Conservation (phyloP, 2,113 vertebrate species). For the Heterocephalus glaber region DNA sequence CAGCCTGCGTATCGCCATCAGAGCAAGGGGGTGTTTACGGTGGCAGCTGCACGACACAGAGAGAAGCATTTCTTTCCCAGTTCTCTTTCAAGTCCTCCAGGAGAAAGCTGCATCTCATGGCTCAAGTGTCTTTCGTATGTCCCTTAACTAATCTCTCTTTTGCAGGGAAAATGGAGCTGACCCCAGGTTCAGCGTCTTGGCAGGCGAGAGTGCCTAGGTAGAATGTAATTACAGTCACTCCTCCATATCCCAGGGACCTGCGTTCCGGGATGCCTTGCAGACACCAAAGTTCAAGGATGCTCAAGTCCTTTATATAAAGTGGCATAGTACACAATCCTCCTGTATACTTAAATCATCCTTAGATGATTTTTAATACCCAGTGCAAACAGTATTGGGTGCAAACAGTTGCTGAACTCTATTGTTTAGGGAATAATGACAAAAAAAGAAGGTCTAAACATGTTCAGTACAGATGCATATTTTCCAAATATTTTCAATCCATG, state of each 20-base stretch:
- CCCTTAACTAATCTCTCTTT: background rate
- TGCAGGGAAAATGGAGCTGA: background rate
- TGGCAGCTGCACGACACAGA: fast-evolving
- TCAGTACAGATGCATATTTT: background rate
- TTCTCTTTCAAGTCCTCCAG: background rate
- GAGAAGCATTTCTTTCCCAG: background rate
- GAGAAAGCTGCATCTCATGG: background rate
- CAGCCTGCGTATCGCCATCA: background rate
- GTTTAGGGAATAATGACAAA: background rate
- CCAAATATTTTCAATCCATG: background rate
- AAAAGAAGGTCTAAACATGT: background rate
- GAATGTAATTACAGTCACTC: background rate
- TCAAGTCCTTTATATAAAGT: too few species aligned
- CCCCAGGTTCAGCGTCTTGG: background rate
- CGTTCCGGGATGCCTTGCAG: background rate
- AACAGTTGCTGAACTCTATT: background rate
- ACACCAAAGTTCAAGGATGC: background rate
- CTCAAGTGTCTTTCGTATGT: background rate
- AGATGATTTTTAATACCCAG: background rate
- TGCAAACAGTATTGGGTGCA: too few species aligned
- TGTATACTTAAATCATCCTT: background rate
- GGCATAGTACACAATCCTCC: background rate
- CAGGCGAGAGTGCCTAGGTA: background rate
- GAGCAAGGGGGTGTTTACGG: background rate
- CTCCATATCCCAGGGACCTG: background rate